Conservation (phyloP, 2,113 vertebrate genomes). For the Lampris megalopsis region DNA sequence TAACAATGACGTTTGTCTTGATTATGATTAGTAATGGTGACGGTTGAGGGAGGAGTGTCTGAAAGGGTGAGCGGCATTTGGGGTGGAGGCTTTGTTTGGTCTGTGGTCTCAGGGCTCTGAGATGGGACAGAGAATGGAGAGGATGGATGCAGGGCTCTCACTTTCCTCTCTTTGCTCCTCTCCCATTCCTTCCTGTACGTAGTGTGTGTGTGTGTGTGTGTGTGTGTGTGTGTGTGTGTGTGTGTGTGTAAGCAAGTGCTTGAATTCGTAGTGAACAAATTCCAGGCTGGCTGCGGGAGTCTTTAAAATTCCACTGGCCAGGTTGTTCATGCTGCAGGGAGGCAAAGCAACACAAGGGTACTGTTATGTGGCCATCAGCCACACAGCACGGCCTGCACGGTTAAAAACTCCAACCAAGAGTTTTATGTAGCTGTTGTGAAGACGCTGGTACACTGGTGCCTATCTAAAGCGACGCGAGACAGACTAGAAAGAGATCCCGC, state of each 20-base stretch:
- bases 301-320: constrained; percentile 47
- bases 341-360: constrained; percentile 13
- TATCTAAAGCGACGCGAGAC: constrained; percentile 20
- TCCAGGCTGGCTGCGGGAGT: constrained; percentile 48
- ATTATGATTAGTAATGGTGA: constrained; percentile 64
- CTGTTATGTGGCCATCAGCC: constrained; percentile 34
- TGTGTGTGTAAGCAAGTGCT: constrained; percentile 2
- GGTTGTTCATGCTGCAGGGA: constrained; percentile 44
- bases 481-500: background rate
- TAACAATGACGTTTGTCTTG: constrained; percentile 58
- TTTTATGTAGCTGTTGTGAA: background rate
- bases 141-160: constrained; percentile 75
- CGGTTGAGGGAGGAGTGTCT: constrained; percentile 72
- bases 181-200: constrained; percentile 7
- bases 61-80: constrained; percentile 63
- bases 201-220: constrained; percentile 4
- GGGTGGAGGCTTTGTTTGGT: constrained; percentile 62
- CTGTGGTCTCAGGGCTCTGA: constrained; percentile 61
- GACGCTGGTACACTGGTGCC: background rate
- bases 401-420: background rate
- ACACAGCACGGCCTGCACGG: background rate
- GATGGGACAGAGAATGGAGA: constrained; percentile 68
- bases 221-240: constrained; percentile 1
- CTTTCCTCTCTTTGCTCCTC: constrained; percentile 56
- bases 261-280: constrained; percentile 30